phyloP scores from a whole-genome alignment of 2,113 vertebrate species.

The Emydocephalus ijimae region DNA sequence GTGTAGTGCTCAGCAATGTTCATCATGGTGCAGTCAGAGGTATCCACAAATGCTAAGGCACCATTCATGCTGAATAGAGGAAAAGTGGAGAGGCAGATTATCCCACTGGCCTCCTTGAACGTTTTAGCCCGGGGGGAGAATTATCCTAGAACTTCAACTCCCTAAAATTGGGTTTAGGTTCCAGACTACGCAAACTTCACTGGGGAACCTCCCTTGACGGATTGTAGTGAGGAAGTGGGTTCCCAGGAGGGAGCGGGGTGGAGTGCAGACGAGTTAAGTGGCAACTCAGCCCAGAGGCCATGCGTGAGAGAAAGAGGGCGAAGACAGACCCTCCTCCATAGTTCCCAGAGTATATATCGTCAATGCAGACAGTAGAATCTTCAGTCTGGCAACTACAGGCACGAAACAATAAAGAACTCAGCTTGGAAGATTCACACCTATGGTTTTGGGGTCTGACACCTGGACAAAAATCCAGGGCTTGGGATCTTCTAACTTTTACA shows the following conservation, averaged over 20 bases:
- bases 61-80: constrained; percentile 87
- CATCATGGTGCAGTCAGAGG: constrained; percentile 98
- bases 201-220: background rate
- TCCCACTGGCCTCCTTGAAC: accelerated
- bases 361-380: no score
- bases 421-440: no score
- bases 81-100: background rate
- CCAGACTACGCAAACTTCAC: background rate
- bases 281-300: no score
- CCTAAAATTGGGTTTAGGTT: background rate
- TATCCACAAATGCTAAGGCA: constrained; percentile 94
- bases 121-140: background rate
- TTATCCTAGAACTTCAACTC: background rate
- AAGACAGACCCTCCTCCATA: no score
- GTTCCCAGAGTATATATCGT: no score
- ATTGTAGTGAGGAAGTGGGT: background rate
- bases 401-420: no score
- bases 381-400: no score
- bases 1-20: constrained; percentile 98
- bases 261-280: background rate
- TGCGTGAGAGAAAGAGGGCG: no score
- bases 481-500: background rate
- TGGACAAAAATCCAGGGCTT: background rate
- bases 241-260: no score
- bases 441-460: no score